These are phyloP conservation scores for Digitonthophagus gazella DNA, from an alignment of 2,888 invertebrate species.

Conservation along the genomic window DNA sequence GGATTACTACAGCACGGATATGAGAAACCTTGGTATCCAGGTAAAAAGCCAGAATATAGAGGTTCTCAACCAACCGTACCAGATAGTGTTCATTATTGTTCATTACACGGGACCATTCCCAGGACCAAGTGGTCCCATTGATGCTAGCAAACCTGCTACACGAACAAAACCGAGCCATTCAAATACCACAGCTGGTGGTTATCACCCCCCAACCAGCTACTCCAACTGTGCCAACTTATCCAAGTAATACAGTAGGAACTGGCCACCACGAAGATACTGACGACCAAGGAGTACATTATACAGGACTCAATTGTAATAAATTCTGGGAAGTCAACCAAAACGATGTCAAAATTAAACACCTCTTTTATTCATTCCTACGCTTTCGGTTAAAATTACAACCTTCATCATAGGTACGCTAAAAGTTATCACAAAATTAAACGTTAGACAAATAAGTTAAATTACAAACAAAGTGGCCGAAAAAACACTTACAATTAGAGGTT, in stretches of 20 bases:
- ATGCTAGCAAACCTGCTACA: slow-evolving; percentile 11
- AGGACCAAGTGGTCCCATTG: slow-evolving; percentile 19
- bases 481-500: too few species aligned
- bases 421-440: too few species aligned
- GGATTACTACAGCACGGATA: background rate
- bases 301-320: too few species aligned
- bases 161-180: background rate
- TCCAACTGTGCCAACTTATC: background rate
- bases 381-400: too few species aligned
- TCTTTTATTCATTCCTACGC: too few species aligned
- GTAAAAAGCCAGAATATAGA: background rate
- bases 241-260: background rate
- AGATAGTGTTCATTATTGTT: slow-evolving; percentile 4
- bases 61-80: background rate
- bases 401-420: too few species aligned
- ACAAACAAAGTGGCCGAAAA: too few species aligned
- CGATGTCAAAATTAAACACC: too few species aligned
- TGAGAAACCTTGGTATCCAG: background rate
- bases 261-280: background rate
- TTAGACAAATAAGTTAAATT: too few species aligned
- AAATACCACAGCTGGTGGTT: background rate
- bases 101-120: slow-evolving; percentile 24
- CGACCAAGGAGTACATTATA: slow-evolving; percentile 15
- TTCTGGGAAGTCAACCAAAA: too few species aligned
- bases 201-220: background rate